Percentiles rank a stretch among this genome's conserved stretches.
These are phyloP conservation scores for Climacteris rufus DNA, from an alignment of 2,113 vertebrate genomes.

Conservation along the genomic window DNA sequence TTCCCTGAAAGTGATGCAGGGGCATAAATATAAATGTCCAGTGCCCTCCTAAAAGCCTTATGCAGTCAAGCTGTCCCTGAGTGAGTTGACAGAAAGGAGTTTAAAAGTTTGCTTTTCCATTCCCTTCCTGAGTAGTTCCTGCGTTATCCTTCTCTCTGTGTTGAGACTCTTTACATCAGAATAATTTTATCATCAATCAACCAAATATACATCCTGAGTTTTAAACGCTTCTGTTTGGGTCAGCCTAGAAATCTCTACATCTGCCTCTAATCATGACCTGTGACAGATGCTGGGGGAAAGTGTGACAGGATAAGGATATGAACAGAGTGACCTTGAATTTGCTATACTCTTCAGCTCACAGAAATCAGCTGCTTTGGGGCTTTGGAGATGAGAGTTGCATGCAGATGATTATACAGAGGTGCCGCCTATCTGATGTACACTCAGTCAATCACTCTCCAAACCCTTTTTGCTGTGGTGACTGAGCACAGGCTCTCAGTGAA, in stretches of 20 bases:
- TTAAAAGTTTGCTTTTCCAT: neutral
- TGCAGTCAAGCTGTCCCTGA: neutral
- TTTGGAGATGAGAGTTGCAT: neutral
- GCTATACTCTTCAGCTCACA: neutral
- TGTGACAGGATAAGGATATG: neutral
- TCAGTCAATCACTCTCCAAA: neutral
- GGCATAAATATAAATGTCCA: neutral
- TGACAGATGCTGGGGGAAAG: neutral
- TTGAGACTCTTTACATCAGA: neutral
- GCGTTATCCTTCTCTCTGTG: neutral
- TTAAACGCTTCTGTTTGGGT: neutral
- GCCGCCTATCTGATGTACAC: neutral
- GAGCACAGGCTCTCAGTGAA: neutral
- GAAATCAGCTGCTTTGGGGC: neutral
- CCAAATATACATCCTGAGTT: neutral
- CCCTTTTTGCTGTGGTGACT: neutral
- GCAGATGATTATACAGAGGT: neutral
- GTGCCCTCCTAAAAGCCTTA: neutral
- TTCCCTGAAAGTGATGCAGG: neutral
- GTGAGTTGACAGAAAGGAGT: neutral
- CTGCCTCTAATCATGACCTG: neutral
- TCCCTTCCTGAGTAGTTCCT: neutral
- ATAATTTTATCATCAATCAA: neutral
- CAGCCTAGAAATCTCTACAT: neutral
- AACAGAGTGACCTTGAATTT: neutral